These are phyloP conservation scores for Sus cebifrons DNA, from an alignment of 2,797 vertebrate species.

Conservation along the genomic window DNA sequence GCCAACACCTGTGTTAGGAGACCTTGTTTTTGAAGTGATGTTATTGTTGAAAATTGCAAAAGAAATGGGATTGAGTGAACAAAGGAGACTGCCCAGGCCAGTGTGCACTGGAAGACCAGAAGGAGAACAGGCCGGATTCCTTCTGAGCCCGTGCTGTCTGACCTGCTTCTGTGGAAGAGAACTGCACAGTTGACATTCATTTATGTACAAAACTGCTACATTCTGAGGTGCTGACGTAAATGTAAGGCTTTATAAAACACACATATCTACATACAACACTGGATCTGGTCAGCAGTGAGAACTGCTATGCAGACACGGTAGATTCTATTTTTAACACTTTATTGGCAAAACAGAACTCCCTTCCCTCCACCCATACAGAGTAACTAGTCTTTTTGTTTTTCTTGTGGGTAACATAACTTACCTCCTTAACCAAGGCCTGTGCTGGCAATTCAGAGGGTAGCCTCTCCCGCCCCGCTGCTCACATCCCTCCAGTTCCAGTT, in stretches of 20 bases:
- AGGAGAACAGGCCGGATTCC: accelerated
- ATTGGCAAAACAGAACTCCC: not conserved
- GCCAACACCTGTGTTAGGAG: not conserved
- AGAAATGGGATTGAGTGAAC: not conserved
- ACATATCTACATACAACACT: accelerated
- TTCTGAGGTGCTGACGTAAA: not conserved
- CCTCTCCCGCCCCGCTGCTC: not conserved
- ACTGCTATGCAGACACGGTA: not conserved
- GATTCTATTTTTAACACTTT: conserved; percentile 31
- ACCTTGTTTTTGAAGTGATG: not conserved
- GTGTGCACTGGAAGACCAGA: accelerated
- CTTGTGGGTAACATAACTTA: not conserved
- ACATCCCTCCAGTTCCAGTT: accelerated
- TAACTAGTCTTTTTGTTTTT: not conserved
- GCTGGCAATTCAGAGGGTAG: not conserved
- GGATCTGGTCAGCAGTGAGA: not conserved
- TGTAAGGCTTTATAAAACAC: not conserved
- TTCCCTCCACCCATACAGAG: not conserved
- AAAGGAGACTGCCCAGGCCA: not conserved
- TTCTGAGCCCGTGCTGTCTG: not conserved
- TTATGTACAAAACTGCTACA: accelerated
- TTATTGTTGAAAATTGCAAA: not conserved
- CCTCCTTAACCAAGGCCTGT: not conserved
- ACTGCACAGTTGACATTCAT: accelerated
- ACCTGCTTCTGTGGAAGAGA: not conserved